Base-by-base conservation (phyloP, 2,113 vertebrate species). In the Puntigrus tetrazona region DNA sequence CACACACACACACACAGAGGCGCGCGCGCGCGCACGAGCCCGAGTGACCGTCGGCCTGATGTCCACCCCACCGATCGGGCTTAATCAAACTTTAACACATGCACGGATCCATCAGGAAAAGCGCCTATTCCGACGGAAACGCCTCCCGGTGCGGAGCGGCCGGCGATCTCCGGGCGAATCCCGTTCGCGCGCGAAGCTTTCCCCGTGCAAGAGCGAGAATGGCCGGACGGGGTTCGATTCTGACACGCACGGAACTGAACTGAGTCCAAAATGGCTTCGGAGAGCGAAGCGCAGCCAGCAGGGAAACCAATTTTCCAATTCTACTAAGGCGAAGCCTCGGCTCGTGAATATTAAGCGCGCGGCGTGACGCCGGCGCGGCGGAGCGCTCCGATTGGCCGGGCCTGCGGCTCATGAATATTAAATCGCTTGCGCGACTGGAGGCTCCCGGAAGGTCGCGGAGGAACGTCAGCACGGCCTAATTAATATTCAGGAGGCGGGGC, bases 181-280 rank as follows among this genome's bases (percentile, higher is more conserved):
- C 82, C 74, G 59, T 85, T 50, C 70, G 67, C 29, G 61, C 57
- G 63, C 45, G 73, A 14, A 38, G 73, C 82, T 59, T 78, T 2
- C 63, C 31, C 82, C 50, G 82, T 67, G 34, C 76, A 83, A 65
- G 16, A 38, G 29, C 7, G 63, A 29, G 72, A 78, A 47, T 61
- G 47, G 67, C 67, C 55, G 79, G 84, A 84, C 87, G 85, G 77
- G 52, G 88, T 89, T 90, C 84, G 88, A 63, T 69, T 73, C 55
- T 86, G 84, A 80, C 84, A 82, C 65, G 73, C 89, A 79, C 88
- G 86, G 84, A 90, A 82, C 92, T 92, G 90, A 93, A 93, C 90
- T 65, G 89, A 82, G 76, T 93, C 92, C 92, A 91, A 91, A 93
- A 89, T 91, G 92, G 91, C 92, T 90, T 72, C 89, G 88, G 91